Conservation (phyloP, 2,888 invertebrate species). For the Urechis unicinctus region DNA sequence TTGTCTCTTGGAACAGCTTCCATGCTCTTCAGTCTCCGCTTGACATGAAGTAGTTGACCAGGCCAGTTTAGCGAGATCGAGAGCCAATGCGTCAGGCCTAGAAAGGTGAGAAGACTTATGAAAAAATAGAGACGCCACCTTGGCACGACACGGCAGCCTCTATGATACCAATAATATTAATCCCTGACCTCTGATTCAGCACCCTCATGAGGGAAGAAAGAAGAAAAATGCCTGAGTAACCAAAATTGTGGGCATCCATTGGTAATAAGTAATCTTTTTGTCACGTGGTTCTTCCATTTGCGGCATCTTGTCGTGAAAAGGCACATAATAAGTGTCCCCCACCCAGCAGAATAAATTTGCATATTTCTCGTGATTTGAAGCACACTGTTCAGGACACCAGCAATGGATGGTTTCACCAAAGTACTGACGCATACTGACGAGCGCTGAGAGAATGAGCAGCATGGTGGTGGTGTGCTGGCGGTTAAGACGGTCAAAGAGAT, state of each 20-base stretch:
- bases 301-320: conserved; percentile 16
- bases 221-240: conserved; percentile 19
- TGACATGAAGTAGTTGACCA: conserved; percentile 12
- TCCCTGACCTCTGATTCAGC: conserved; percentile 24
- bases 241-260: conserved; percentile 52
- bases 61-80: conserved; percentile 9
- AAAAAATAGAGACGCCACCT: conserved; percentile 9
- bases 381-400: conserved; percentile 36
- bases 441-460: conserved; percentile 47
- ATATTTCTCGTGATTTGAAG: conserved; percentile 22
- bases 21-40: conserved; percentile 10
- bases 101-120: conserved; percentile 34
- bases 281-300: conserved; percentile 29
- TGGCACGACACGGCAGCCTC: conserved; percentile 18
- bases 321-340: conserved; percentile 44
- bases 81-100: conserved; percentile 51
- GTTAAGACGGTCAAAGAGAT: conserved; percentile 51
- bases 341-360: conserved; percentile 40
- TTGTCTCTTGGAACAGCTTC: conserved; percentile 25
- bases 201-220: conserved; percentile 52
- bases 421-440: conserved; percentile 53
- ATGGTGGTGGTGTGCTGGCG: conserved; percentile 49
- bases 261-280: conserved; percentile 50
- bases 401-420: conserved; percentile 53
- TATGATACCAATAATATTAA: conserved; percentile 17